These are phyloP conservation scores for Clepsis dumicolana DNA, from an alignment of 2,888 invertebrate genomes.

Conservation along the genomic window DNA sequence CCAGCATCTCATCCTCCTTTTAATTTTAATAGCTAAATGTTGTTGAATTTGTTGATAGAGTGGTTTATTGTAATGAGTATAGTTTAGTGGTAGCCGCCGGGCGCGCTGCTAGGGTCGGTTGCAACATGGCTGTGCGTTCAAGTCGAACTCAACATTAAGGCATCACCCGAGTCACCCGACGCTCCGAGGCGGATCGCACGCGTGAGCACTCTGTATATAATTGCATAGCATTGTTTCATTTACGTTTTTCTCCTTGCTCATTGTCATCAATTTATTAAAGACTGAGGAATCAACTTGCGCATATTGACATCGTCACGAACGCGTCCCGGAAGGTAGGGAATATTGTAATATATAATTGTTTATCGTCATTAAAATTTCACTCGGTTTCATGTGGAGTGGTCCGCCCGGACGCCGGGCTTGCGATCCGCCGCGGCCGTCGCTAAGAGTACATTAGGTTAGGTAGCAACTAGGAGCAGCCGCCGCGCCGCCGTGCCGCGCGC, in stretches of 20 bases:
- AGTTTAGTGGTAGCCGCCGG: constrained; percentile 76
- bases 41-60: constrained; percentile 85
- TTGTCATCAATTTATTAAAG: constrained; percentile 86
- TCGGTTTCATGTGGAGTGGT: constrained; percentile 66
- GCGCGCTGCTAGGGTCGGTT: constrained; percentile 75
- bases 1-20: constrained; percentile 69
- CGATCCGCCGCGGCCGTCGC: constrained; percentile 56
- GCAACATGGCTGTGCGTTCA: constrained; percentile 82
- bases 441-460: constrained; percentile 34
- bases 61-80: constrained; percentile 80
- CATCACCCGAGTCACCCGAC: constrained; percentile 64
- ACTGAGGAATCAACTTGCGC: constrained; percentile 86
- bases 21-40: constrained; percentile 85
- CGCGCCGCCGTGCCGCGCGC: constrained; percentile 37
- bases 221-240: constrained; percentile 83
- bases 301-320: constrained; percentile 83
- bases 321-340: constrained; percentile 76
- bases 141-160: constrained; percentile 76
- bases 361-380: constrained; percentile 70
- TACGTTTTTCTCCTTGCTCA: constrained; percentile 83
- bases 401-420: constrained; percentile 56
- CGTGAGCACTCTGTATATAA: constrained; percentile 78
- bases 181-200: constrained; percentile 62
- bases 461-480: constrained; percentile 38
- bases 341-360: constrained; percentile 75